phyloP scores from a whole-genome alignment of 2,797 vertebrate species.

The Spinus olivaceus region DNA sequence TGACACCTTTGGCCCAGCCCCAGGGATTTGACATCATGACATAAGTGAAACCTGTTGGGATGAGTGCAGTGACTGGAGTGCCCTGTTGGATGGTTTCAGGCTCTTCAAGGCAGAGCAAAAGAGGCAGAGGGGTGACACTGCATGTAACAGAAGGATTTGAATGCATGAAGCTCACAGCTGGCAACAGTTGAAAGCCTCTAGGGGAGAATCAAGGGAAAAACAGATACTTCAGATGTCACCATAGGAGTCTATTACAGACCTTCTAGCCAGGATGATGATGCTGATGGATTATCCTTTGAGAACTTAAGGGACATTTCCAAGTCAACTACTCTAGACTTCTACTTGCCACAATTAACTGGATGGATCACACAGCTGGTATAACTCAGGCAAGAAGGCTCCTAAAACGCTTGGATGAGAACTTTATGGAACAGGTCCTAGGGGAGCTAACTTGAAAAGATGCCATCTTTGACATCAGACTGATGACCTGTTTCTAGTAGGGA shows the following conservation, averaged over 20 bases:
- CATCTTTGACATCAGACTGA: neutral
- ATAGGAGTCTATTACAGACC: neutral
- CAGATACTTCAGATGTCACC: neutral
- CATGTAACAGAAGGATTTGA: neutral
- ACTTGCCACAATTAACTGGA: neutral
- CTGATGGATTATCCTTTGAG: neutral
- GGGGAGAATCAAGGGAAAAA: neutral
- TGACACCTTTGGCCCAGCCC: neutral
- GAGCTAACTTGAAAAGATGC: neutral
- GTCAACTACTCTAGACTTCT: neutral
- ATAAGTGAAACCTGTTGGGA: neutral
- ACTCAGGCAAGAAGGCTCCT: neutral
- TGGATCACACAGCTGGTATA: neutral
- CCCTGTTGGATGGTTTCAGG: neutral
- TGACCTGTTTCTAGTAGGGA: neutral
- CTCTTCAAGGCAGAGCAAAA: neutral
- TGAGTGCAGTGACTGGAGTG: neutral
- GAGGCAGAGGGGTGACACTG: fast-evolving
- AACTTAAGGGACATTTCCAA: neutral
- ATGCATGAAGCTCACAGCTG: neutral
- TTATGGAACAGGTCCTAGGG: neutral
- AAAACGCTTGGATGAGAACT: neutral
- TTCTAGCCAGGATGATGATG: neutral
- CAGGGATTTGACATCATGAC: neutral
- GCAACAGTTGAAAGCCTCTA: neutral